phyloP scores from a whole-genome alignment of 2,113 vertebrate species.

The Oxyruncus cristatus region DNA sequence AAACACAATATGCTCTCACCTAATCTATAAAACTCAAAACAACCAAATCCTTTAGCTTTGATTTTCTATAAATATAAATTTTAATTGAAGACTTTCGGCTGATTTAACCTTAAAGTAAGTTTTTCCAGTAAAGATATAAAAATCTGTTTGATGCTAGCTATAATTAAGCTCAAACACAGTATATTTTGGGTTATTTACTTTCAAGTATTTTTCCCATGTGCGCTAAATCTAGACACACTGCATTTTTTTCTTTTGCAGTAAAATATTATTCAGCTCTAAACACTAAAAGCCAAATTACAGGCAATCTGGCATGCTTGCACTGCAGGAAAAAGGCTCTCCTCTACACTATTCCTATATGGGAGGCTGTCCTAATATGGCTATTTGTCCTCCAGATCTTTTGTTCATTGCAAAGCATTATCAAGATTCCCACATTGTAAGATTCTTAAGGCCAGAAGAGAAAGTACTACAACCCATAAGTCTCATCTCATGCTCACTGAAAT shows the following conservation, averaged over 20 bases:
- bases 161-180: constrained; percentile 37
- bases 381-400: constrained; percentile 50
- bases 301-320: constrained; percentile 11
- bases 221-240: constrained; percentile 6
- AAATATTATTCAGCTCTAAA: constrained; percentile 50
- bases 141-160: constrained; percentile 53
- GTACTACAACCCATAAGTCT: constrained; percentile 4
- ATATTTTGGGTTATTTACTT: constrained; percentile 51
- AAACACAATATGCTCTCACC: constrained; percentile 49
- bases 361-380: constrained; percentile 57
- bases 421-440: not conserved
- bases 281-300: constrained; percentile 52
- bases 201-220: constrained; percentile 42
- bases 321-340: constrained; percentile 34
- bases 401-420: constrained; percentile 7
- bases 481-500: not conserved
- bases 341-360: constrained; percentile 32
- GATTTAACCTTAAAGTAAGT: constrained; percentile 56
- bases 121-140: constrained; percentile 67
- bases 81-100: constrained; percentile 52
- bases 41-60: constrained; percentile 62
- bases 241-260: constrained; percentile 35
- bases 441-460: constrained; percentile 63
- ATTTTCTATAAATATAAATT: constrained; percentile 71
- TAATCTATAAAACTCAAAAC: constrained; percentile 47